phyloP scores from a whole-genome alignment of 2,888 invertebrate genomes.

The Thumatha senex region DNA sequence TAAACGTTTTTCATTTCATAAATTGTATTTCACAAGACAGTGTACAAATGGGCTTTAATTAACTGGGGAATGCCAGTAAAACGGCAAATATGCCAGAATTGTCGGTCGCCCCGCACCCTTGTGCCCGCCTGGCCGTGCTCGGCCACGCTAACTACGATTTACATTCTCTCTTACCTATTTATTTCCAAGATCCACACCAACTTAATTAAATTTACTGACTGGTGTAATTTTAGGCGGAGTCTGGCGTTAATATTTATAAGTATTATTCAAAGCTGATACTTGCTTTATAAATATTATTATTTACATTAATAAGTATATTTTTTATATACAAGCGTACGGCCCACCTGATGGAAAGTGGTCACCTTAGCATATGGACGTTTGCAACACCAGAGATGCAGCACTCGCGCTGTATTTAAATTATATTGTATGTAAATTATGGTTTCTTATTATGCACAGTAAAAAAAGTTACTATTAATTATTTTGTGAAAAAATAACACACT shows the following conservation, averaged over 20 bases:
- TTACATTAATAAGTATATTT: neutral
- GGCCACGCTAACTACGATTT: conserved; percentile 67
- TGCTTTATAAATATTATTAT: neutral
- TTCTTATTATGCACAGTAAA: no score
- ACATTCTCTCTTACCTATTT: conserved; percentile 66
- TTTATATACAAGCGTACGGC: no score
- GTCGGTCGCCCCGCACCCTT: conserved; percentile 44
- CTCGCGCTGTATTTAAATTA: no score
- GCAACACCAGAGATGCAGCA: no score
- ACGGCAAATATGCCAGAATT: conserved; percentile 73
- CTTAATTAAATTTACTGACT: conserved; percentile 54
- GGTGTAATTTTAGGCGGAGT: conserved; percentile 35
- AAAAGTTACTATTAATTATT: no score
- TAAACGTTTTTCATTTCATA: conserved; percentile 67
- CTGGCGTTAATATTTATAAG: conserved; percentile 21
- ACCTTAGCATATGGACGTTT: no score
- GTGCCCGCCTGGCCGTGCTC: conserved; percentile 33
- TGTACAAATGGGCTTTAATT: conserved; percentile 81
- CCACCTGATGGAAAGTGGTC: no score
- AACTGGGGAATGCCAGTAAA: conserved; percentile 76
- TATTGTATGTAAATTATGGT: no score
- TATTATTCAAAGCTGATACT: neutral
- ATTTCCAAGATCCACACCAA: conserved; percentile 58
- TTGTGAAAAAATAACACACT: neutral
- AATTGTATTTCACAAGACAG: conserved; percentile 76